Evolutionary conservation across 2,888 invertebrate species (phyloP), one percentile per base, ranked within the genome.

Genomic region (Dusona sp.): DNA sequence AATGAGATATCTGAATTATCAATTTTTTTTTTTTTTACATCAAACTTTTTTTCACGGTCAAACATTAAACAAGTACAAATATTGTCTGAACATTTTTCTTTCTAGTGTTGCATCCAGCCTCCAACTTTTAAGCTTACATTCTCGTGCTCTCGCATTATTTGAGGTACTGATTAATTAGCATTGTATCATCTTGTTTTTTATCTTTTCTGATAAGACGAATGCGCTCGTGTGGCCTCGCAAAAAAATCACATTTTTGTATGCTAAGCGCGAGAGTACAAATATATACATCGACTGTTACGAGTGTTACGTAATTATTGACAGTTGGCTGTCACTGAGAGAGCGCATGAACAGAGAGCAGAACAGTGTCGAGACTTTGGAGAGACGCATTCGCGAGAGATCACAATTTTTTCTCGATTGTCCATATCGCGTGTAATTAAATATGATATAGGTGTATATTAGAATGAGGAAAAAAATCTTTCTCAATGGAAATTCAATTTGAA

Each of bases 251-350:
- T 57, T 81, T 54, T 61, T 70, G 51, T 78, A 78, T 73, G 68
- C 48, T 57, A 38, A 88, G 86, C 80, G 77, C 29, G 48, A n/a
- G 54, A 29, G 64, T 64, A 74, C 74, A 45, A 25, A 67, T 16
- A 19, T 54, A 33, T 13, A 11, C 33, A 25, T 16, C 19, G 16
- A n/a, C 61, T 29, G 61, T 57, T 57, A 25, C 29, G 61, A 61
- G 11, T n/a, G 64, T 87, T 88, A 89, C 83, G 79, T 87, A 88
- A 89, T 87, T 87, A 88, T 87, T 89, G 88, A 89, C 87, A 89
- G 85, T 45, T 70, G 29, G 36, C 82, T 88, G 88, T 89, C 87
- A 89, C 79, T 57, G 83, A 79, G 65, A 85, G 82, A 83, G 84
- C 85, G 86, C 87, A 85, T 85, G 85, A 61, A 61, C 61, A 29